Evolutionary conservation across 1,140 invertebrate genomes (phyloP), one percentile per base, ranked within the genome.

Genomic region (Penaeus japonicus): DNA sequence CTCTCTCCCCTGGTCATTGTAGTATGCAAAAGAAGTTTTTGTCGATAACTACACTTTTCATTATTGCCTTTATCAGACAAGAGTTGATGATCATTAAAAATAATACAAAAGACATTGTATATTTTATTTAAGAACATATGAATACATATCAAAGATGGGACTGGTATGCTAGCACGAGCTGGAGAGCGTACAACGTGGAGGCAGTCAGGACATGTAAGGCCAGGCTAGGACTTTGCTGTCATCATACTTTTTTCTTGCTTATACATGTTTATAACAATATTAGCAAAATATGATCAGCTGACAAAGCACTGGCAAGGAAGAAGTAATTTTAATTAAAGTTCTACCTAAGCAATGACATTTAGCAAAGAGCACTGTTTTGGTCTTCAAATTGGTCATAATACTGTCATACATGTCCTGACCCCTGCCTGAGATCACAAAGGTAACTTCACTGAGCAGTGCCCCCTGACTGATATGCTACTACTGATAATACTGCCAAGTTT

Each of bases 101-200:
- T 47, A 86, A 80, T 79, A 53, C 30, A n/a, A 35, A 55, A 79
- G 75, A 88, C 86, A 88, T 82, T 84, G 86, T 88, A 88, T 88
- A 88, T 88, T 88, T 88, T 88, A 88, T 88, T 88, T 88, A 88
- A 88, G 86, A 88, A 88, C 86, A 88, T 88, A 88, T 88, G 86
- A 88, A 88, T 88, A 88, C 86, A 88, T 88, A 88, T 88, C 86
- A 88, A 88, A 88, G 86, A 88, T 88, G 86, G 86, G 86, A 88
- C 86, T 88, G 86, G 86, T 88, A 81, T 88, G 80, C 86, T 88
- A 88, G 86, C 86, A 88, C 65, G 80, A 88, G 86, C 86, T 88
- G 86, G 86, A 88, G 85, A 87, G 86, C 80, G 62, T 88, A 88
- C 86, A 83, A 88, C 86, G 82, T 88, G 86, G 77, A 84, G 32